Percentiles rank a stretch among this genome's conserved stretches.
Evolutionary conservation across 2,113 vertebrate genomes (phyloP).

Genomic region (Vicugna pacos): DNA sequence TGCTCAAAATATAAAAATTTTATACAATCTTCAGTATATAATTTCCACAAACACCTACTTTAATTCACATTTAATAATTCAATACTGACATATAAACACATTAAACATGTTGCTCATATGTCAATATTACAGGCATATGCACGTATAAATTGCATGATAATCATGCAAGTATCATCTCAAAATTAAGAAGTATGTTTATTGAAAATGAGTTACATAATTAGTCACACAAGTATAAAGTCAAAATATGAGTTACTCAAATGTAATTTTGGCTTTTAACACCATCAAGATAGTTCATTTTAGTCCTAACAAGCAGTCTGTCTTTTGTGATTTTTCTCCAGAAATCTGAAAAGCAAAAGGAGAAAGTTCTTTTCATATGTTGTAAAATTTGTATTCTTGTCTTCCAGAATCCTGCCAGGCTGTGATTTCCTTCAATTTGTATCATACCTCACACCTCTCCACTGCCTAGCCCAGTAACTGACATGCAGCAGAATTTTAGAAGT

Average conservation of each 20-base stretch:
- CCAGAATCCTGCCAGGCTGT: neutral
- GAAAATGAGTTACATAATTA: neutral
- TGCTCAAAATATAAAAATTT: constrained; percentile 59
- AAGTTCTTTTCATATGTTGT: neutral
- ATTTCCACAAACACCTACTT: neutral
- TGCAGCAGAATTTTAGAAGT: neutral
- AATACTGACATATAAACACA: neutral
- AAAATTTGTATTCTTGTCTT: neutral
- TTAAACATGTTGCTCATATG: neutral
- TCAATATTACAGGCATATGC: neutral
- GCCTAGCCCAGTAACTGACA: neutral
- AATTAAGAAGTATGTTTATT: neutral
- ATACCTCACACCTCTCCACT: neutral
- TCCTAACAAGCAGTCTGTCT: neutral
- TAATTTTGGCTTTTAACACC: constrained; percentile 8
- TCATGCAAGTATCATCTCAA: neutral
- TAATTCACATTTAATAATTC: constrained; percentile 56
- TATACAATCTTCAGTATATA: neutral
- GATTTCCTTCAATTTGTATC: neutral
- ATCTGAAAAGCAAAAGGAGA: constrained; percentile 14
- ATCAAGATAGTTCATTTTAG: neutral
- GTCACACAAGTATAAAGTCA: neutral
- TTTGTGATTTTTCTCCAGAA: constrained; percentile 36
- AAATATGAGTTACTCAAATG: constrained; percentile 46
- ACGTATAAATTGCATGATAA: constrained; percentile 2